Conservation (phyloP, 1,140 invertebrate species). For the Philopotamus ludificatus region DNA sequence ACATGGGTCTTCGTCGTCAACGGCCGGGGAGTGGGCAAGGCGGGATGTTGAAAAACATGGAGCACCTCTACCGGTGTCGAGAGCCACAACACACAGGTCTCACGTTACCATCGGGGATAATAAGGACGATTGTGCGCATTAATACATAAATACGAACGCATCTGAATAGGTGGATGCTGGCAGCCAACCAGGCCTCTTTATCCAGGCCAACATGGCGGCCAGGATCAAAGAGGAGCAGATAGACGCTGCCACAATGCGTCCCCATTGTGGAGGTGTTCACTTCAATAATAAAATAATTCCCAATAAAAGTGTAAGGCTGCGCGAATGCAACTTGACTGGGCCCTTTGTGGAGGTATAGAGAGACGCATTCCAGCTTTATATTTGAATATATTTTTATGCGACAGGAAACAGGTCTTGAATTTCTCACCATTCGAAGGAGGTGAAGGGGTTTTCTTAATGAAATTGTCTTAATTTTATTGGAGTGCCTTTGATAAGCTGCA, state of each 20-base stretch:
- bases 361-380: constrained; percentile 14
- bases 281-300: constrained; percentile 29
- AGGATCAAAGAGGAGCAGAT: constrained; percentile 20
- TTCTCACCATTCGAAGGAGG: too few relatives aligned
- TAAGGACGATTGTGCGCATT: not conserved
- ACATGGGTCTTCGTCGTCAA: too few relatives aligned
- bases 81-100: constrained; percentile 34
- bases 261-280: not conserved
- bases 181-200: constrained; percentile 1
- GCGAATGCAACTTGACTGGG: constrained; percentile 1
- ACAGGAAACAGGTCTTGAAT: constrained; percentile 33
- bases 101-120: constrained; percentile 19
- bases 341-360: not conserved
- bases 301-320: constrained; percentile 19
- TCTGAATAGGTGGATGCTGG: not conserved
- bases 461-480: too few relatives aligned
- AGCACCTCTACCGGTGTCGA: constrained; percentile 32
- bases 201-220: constrained; percentile 19
- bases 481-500: too few relatives aligned
- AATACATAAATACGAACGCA: not conserved
- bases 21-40: constrained; percentile 24
- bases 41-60: constrained; percentile 40
- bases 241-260: constrained; percentile 4
- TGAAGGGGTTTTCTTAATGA: too few relatives aligned
- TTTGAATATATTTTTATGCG: constrained; percentile 35